These are phyloP conservation scores for Candidula unifasciata DNA, from an alignment of 2,888 invertebrate species.

Conservation along the genomic window DNA sequence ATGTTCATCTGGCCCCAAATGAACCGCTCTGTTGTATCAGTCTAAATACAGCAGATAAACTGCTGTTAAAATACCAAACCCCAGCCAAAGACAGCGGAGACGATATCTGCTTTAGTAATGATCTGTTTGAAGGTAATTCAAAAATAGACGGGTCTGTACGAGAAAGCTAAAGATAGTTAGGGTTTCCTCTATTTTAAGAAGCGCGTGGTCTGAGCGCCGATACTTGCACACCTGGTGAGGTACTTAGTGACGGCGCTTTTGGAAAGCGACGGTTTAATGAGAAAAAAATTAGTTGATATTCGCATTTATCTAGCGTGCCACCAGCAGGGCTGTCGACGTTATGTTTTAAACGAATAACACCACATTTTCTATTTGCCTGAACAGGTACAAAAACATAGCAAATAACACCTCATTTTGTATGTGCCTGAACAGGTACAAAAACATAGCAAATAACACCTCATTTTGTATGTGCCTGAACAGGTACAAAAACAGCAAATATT, in stretches of 20 bases:
- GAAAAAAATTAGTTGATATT: neutral
- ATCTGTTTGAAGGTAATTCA: neutral
- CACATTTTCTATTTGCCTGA: too few relatives aligned
- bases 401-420: too few relatives aligned
- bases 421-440: too few relatives aligned
- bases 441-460: too few relatives aligned
- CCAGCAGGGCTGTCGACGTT: too few relatives aligned
- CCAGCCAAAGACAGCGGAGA: constrained; percentile 21
- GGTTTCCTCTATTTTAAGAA: neutral
- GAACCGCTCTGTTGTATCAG: neutral
- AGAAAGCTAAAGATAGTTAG: neutral
- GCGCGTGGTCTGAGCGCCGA: neutral
- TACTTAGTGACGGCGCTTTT: neutral
- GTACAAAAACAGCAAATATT: too few relatives aligned
- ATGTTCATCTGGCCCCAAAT: neutral
- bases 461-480: too few relatives aligned
- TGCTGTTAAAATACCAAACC: constrained; percentile 1
- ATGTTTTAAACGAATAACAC: too few relatives aligned
- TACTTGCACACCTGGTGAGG: neutral
- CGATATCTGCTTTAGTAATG: neutral
- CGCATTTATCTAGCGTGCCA: neutral
- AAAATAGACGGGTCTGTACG: neutral
- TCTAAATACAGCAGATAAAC: neutral
- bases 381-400: too few relatives aligned
- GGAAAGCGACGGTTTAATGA: neutral